Evolutionary conservation across 2,113 vertebrate genomes (phyloP), one percentile per base, ranked within the genome.

Genomic region (Perccottus glenii): DNA sequence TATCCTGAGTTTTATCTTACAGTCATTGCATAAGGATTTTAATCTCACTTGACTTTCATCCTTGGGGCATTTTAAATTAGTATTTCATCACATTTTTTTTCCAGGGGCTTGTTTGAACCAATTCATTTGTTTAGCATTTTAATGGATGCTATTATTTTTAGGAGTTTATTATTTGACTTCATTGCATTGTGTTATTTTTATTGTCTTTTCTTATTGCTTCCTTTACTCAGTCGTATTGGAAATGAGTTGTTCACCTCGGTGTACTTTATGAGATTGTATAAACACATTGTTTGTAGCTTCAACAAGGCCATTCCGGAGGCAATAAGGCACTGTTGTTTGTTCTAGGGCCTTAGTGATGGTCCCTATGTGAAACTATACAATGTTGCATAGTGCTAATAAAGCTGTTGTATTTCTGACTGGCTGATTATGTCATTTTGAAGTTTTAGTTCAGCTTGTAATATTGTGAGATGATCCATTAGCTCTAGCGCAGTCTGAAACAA

Each of bases 91-190:
- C 11, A 5, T 53, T 53, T 11, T 53, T 7, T 35, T 53, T 53
- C 51, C 51, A 2, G 11, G 32, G 32, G 51, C 32, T 35, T 53
- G 32, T 53, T 53, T 5, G 11, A 35, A 35, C 51, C 11, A 11
- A 53, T 14, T 53, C 51, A 53, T 53, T 53, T 53, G 51, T 53
- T 53, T 53, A 53, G 51, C 51, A 53, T 53, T 35, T 53, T 53
- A 53, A 14, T 35, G 32, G 51, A 35, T 27, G 32, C 51, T 33
- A 35, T 53, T 53, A 53, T 53, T 35, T 53, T 53, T 53, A 35
- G 35, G 32, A 27, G 11, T 14, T 12, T 11, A 52, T 52, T 52
- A 52, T 52, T 4, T 2, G 50, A 52, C 27, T 52, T 53, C 11
- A 53, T 35, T 33, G 51, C 27, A 11, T 14, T 6, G 51, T 12